Evolutionary conservation across 1,140 invertebrate species (phyloP).

Genomic region (Procambarus virginalis): DNA sequence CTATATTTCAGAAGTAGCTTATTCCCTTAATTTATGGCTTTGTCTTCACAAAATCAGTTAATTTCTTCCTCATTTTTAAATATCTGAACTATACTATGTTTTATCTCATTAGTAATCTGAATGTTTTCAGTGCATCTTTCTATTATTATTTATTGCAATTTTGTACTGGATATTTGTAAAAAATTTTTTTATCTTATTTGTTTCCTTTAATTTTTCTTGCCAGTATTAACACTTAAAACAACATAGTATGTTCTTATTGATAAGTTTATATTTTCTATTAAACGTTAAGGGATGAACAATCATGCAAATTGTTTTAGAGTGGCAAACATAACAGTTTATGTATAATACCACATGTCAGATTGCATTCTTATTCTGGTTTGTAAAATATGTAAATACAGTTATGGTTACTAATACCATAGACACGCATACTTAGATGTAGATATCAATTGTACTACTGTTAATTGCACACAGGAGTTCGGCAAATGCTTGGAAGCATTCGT

Average conservation of each 20-base stretch:
- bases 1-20: too few species aligned
- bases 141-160: too few species aligned
- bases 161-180: too few species aligned
- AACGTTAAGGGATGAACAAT: too few species aligned
- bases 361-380: background rate
- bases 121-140: too few species aligned
- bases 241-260: background rate
- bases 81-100: too few species aligned
- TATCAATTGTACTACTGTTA: constrained; percentile 1
- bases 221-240: background rate
- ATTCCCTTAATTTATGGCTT: too few species aligned
- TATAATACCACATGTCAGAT: background rate
- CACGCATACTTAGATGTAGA: background rate
- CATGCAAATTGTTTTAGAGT: too few species aligned
- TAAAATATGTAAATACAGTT: background rate
- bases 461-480: constrained; percentile 46
- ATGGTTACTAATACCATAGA: background rate
- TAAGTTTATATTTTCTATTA: too few species aligned
- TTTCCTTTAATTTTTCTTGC: background rate
- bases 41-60: too few species aligned
- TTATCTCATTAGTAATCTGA: too few species aligned
- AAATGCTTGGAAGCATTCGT: constrained; percentile 60
- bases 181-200: background rate
- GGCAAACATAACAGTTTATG: background rate
- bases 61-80: too few species aligned